Evolutionary conservation across 1,140 invertebrate genomes (phyloP), one percentile per base, ranked within the genome.

Genomic region (Latrodectus geometricus): DNA sequence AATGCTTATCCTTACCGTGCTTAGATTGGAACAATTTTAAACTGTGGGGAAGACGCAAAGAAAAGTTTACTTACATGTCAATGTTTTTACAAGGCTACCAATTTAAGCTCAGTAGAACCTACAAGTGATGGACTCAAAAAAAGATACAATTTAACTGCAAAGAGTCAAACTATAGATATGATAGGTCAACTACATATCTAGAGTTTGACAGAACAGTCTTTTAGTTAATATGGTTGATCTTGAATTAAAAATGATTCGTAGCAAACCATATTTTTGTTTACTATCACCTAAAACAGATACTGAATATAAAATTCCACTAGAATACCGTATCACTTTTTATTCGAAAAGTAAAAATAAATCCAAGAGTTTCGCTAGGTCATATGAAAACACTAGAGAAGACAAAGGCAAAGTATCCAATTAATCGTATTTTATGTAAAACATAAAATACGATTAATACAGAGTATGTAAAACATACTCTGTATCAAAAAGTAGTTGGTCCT

Each of bases 281-380:
- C 9, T 56, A 35, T 12, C 50, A n/a, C n/a, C 61, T 11, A n/a
- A 50, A 49, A 50, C 56, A n/a, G 65, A 50, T 9, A 20, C 21
- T n/a, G 69, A 56, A 8, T 72, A 35, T 48, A 82, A 82, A 23
- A 21, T 82, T 11, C 50, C 23, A 20, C 23, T 82, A n/a, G 68
- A 82, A 70, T 68, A 82, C 48, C n/a, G 77, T 21, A 20, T 82
- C 69, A 72, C 3, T 82, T 12, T 82, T n/a, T n/a, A n/a, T n/a
- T n/a, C n/a, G n/a, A n/a, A n/a, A n/a, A n/a, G n/a, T n/a, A n/a
- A n/a, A n/a, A n/a, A n/a, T n/a, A n/a, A n/a, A n/a, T n/a, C n/a
- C n/a, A n/a, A n/a, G n/a, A n/a, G n/a, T n/a, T n/a, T n/a, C n/a
- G n/a, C n/a, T n/a, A n/a, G n/a, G n/a, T n/a, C n/a, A n/a, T n/a